Evolutionary conservation across 2,797 vertebrate species (phyloP).

Genomic region (Scolopax rusticola): DNA sequence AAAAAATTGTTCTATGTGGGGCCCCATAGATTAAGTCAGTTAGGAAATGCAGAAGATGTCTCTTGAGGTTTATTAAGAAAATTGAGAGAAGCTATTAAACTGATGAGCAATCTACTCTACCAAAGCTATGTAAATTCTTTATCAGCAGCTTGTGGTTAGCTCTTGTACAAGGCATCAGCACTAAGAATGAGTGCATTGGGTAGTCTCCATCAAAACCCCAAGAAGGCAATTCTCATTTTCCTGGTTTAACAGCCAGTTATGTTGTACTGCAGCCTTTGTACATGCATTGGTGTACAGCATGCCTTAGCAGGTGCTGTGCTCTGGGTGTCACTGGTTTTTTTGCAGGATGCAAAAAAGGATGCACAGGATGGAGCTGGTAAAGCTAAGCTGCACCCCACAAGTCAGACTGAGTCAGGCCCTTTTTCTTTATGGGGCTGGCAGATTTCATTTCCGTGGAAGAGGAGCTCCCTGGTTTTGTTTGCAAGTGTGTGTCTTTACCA

Average conservation of each 20-base stretch:
- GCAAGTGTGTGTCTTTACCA: background rate
- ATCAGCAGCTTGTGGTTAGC: background rate
- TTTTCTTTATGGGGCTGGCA: background rate
- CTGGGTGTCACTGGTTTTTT: background rate
- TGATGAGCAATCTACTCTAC: background rate
- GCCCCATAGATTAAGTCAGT: background rate
- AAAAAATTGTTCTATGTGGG: background rate
- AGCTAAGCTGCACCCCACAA: background rate
- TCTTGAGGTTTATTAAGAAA: slow-evolving; percentile 25
- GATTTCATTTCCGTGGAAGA: background rate
- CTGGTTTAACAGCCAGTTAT: rapidly evolving
- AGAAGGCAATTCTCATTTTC: background rate
- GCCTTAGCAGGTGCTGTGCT: background rate
- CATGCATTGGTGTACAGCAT: background rate
- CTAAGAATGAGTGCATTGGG: background rate
- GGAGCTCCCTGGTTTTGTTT: background rate
- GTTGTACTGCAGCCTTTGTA: rapidly evolving
- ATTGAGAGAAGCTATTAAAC: background rate
- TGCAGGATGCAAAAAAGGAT: background rate
- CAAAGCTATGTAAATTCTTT: background rate
- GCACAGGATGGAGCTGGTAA: background rate
- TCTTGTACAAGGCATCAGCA: background rate
- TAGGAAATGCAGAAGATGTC: background rate
- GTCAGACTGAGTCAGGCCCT: background rate
- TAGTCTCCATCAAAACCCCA: background rate